Evolutionary conservation across 1,140 invertebrate genomes (phyloP).

Genomic region (Drosophila rufa): DNA sequence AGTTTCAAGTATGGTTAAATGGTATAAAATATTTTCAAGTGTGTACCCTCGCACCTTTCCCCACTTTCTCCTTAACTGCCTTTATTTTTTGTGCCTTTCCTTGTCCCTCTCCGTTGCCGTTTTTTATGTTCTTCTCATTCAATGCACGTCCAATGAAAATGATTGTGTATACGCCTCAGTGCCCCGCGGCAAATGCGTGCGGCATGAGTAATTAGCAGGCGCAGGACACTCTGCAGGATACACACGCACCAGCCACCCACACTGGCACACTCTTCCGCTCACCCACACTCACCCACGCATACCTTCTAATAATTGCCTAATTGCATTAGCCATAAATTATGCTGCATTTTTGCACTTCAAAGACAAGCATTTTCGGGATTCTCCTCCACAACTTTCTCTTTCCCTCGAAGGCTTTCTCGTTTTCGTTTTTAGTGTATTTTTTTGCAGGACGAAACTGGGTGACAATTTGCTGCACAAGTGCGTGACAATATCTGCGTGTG

Average conservation of each 20-base stretch:
- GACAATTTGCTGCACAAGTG: constrained; percentile 80
- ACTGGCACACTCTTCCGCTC: constrained; percentile 5
- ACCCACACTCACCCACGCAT: neutral
- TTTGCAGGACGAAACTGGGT: constrained; percentile 62
- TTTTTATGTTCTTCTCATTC: constrained; percentile 45
- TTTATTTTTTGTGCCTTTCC: constrained; percentile 17
- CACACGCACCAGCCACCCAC: constrained; percentile 15
- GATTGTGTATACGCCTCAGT: constrained; percentile 83
- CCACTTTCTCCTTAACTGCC: constrained; percentile 1
- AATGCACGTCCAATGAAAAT: constrained; percentile 77
- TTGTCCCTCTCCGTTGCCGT: constrained; percentile 5
- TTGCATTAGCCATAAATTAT: constrained; percentile 78
- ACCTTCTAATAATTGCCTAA: constrained; percentile 73
- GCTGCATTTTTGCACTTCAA: constrained; percentile 81
- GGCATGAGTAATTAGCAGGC: constrained; percentile 79
- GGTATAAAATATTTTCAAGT: neutral
- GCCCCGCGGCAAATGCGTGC: constrained; percentile 73
- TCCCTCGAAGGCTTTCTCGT: constrained; percentile 1
- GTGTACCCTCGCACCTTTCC: neutral
- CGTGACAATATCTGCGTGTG: constrained; percentile 48
- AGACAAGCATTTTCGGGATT: constrained; percentile 39
- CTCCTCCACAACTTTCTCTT: constrained; percentile 55
- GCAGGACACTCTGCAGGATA: constrained; percentile 51
- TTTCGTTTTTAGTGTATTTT: constrained; percentile 12
- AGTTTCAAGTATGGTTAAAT: neutral